Percentiles rank a stretch among this genome's conserved stretches.
Evolutionary conservation across 2,797 vertebrate genomes (phyloP).

Genomic region (Mus caroli): DNA sequence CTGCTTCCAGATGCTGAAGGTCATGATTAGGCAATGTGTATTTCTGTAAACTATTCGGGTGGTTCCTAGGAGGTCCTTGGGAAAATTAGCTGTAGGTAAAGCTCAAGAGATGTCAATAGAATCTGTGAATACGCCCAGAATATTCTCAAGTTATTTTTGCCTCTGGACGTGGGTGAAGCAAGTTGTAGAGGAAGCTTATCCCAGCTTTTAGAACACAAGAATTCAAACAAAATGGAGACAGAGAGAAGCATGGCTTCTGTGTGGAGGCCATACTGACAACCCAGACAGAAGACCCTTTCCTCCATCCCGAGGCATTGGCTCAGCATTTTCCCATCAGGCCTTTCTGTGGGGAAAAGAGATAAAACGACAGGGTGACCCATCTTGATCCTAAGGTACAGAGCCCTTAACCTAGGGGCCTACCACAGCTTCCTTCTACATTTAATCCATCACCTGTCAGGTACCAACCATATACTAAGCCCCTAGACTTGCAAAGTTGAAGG

Average conservation of each 20-base stretch:
- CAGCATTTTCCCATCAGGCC: background rate
- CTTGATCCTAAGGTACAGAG: background rate
- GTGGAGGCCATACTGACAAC: background rate
- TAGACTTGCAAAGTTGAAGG: background rate
- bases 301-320: background rate
- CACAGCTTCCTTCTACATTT: background rate
- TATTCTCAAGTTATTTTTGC: conserved; percentile 77
- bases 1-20: conserved; percentile 9
- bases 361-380: background rate
- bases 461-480: background rate
- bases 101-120: conserved; percentile 72
- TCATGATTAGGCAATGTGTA: background rate
- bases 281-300: background rate
- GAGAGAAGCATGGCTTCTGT: conserved; percentile 21
- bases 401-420: background rate
- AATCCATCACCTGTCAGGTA: background rate
- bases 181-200: conserved; percentile 61
- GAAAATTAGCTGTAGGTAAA: conserved; percentile 52
- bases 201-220: conserved; percentile 37
- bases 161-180: conserved; percentile 66
- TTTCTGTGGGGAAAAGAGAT: background rate
- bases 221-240: conserved; percentile 38
- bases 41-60: background rate
- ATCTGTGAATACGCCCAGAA: conserved; percentile 72
- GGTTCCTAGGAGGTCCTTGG: conserved; percentile 40